These are phyloP conservation scores for Nomada fucata DNA, from an alignment of 2,888 invertebrate genomes.

Conservation along the genomic window DNA sequence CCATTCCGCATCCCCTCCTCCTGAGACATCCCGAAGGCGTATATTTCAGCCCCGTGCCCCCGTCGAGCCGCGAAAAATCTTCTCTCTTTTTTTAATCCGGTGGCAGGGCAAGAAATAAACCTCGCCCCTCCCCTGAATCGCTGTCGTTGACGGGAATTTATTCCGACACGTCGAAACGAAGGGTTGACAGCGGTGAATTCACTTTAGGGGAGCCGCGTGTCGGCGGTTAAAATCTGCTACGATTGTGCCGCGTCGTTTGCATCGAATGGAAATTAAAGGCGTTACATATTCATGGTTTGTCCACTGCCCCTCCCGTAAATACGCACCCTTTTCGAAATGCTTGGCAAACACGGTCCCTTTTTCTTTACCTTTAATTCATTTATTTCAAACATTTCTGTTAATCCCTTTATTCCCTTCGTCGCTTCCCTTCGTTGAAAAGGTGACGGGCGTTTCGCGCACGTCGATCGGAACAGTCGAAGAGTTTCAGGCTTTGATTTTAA, in stretches of 20 bases:
- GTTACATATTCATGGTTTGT: slow-evolving; percentile 39
- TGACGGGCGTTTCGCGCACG: too few species aligned
- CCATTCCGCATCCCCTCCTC: not conserved
- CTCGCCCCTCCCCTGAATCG: slow-evolving; percentile 3
- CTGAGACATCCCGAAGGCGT: not conserved
- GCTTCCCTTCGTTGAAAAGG: too few species aligned
- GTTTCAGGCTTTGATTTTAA: too few species aligned
- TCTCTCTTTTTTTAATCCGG: not conserved
- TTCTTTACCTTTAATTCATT: not conserved
- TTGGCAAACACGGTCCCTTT: not conserved
- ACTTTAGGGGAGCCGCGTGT: slow-evolving; percentile 10
- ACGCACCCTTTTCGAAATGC: not conserved
- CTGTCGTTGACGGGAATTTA: slow-evolving; percentile 28
- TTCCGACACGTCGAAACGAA: not conserved
- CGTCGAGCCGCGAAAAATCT: not conserved
- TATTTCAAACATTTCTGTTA: too few species aligned
- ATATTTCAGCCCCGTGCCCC: slow-evolving; percentile 11
- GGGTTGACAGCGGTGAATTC: not conserved
- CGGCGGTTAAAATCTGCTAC: slow-evolving; percentile 27
- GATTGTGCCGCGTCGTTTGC: slow-evolving; percentile 20
- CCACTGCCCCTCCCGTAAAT: slow-evolving; percentile 8
- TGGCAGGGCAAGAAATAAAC: not conserved
- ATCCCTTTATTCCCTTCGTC: too few species aligned
- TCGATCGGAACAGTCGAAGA: too few species aligned
- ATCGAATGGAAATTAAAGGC: slow-evolving; percentile 46